Percentiles rank a stretch among this genome's conserved stretches.
phyloP scores from a whole-genome alignment of 1,140 invertebrate genomes.

The Arion vulgaris region DNA sequence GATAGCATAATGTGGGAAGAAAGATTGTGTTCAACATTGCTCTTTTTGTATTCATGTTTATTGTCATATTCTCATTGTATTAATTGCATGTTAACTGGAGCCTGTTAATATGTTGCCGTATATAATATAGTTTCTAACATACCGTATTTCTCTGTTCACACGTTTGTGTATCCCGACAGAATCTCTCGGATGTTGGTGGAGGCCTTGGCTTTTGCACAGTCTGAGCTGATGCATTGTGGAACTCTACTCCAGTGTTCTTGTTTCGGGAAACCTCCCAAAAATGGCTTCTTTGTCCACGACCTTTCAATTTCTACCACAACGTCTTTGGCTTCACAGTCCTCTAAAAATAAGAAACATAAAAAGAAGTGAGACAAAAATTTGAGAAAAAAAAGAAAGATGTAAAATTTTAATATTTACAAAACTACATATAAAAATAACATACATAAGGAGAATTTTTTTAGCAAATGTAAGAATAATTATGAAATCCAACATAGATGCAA shows the following conservation, averaged over 20 bases:
- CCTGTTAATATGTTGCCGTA: too few relatives aligned
- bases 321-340: conserved; percentile 63
- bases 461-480: too few relatives aligned
- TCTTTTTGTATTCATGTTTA: too few relatives aligned
- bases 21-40: too few relatives aligned
- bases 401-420: background rate
- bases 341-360: conserved; percentile 47
- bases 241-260: conserved; percentile 66
- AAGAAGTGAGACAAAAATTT: too few relatives aligned
- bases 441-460: too few relatives aligned
- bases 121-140: too few relatives aligned
- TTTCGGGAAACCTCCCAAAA: conserved; percentile 71
- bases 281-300: conserved; percentile 68
- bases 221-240: conserved; percentile 71
- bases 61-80: too few relatives aligned
- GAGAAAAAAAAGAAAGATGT: background rate
- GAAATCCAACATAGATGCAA: too few relatives aligned
- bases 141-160: conserved; percentile 60
- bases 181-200: conserved; percentile 53
- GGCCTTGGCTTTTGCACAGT: conserved; percentile 65
- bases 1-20: too few relatives aligned
- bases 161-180: conserved; percentile 72
- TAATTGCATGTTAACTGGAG: too few relatives aligned
- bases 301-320: conserved; percentile 72
- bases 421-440: background rate